Evolutionary conservation across 1,140 invertebrate genomes (phyloP), one percentile per base, ranked within the genome.

Genomic region (Zaprionus nigranus): DNA sequence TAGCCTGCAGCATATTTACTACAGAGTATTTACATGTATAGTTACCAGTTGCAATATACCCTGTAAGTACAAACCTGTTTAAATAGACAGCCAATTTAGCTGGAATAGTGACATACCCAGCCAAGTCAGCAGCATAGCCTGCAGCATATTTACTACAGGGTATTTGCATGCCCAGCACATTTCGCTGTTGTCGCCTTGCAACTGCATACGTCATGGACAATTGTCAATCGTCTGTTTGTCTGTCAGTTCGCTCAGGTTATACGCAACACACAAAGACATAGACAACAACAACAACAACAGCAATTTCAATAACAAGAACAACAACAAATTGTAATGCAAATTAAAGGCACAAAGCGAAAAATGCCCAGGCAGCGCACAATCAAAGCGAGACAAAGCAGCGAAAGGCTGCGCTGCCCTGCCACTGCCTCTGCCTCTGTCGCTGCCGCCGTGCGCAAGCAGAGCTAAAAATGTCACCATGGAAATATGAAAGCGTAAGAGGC

Each of bases 311-410:
- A 20, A 30, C 43, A 53, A 53, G 53, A 73, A 40, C 20, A 43
- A 51, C 62, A 63, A 36, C 53, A 70, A 87, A 87, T 83, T 87
- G 77, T 80, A 86, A 87, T 86, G 83, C 83, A 86, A 87, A 86
- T 86, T 87, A 83, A 86, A 87, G 80, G 77, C 84, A 86, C 80
- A 83, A 82, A 86, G 83, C 83, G 60, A 87, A 79, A 83, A 77
- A 68, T 58, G 82, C 70, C 40, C n/a, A 17, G n/a, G 40, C 71
- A 85, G 61, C 53, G 77, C 73, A 71, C 82, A 85, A 85, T 86
- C 82, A 82, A 87, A 73, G 64, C 75, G 58, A 77, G 76, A 86
- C 80, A 86, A 87, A 75, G 72, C 71, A 75, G 46, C 60, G 17
- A 65, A 46, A 64, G 49, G 36, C 54, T 66, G 54, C 64, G 64